Base-by-base conservation (phyloP, 2,797 vertebrate genomes). In the Xenopus petersii region DNA sequence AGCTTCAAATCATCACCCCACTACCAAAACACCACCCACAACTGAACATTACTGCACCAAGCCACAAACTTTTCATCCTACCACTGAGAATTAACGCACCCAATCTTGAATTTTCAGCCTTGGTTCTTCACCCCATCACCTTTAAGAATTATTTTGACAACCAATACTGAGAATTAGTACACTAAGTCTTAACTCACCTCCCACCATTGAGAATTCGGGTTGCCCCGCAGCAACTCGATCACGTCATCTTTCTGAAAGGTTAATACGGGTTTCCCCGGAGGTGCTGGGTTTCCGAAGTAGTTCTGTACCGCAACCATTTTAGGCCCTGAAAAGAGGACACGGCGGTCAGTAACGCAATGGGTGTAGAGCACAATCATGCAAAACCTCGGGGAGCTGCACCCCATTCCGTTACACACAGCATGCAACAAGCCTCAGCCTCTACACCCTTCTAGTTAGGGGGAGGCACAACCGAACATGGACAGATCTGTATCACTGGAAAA, bases 301-400 rank as follows among this genome's bases (percentile, higher is more conserved):
- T 94, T 96, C 87, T 95, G 95, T 72, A 97, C 87, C 0, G 95
- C 96, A 82, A 98, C 94, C 96, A 99, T 99, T 87, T 95, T 98
- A 65, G 97, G 97, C 82, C 97, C 97, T 99, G 75, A 33, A 63
- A 0, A 7, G 62, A 13, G 56, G 59, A 75, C 4, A 36, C 8
- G 10, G 2, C 8, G n/a, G n/a, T 58, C 49, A 42, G 8, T 42
- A 42, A 42, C 36, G 1, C 36, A 42, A 42, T 42, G 36, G 36
- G 36, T 5, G 36, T 42, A 42, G 36, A 42, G 36, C 36, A 9
- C 36, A 6, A 42, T 42, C 36, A 42, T 42, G 36, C 36, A 42
- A 42, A 42, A 6, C 36, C 36, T 42, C 36, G 8, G 36, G 36
- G 36, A 42, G 36, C 36, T 9, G 36, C 36, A 42, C 36, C 8